These are phyloP conservation scores for Anarhynchus alexandrinus DNA, from an alignment of 2,113 vertebrate species.

Conservation along the genomic window DNA sequence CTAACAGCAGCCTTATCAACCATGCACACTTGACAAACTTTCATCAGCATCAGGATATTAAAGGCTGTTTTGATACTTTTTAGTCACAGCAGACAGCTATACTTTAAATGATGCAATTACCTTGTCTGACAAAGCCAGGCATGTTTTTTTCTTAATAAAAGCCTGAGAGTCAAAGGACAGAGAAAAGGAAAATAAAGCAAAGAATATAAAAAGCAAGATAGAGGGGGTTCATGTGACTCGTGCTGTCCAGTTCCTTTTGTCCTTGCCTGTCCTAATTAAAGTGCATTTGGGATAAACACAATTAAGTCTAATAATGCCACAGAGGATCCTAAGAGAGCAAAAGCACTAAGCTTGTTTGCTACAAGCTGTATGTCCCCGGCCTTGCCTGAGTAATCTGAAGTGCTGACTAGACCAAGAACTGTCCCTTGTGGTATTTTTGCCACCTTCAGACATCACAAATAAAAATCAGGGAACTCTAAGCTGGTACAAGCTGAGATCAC, in stretches of 20 bases:
- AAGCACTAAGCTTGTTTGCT: not conserved
- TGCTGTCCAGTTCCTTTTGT: not conserved
- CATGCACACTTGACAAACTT: not conserved
- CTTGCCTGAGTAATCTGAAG: not conserved
- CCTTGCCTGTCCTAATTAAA: not conserved
- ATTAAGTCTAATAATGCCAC: not conserved
- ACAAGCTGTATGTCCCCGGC: not conserved
- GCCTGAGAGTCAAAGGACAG: not conserved
- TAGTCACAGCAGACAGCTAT: conserved; percentile 4
- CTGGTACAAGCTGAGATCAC: not conserved
- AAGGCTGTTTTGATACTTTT: not conserved
- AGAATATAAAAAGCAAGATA: not conserved
- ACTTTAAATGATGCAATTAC: conserved; percentile 27
- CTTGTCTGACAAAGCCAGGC: conserved; percentile 13
- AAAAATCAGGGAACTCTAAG: not conserved
- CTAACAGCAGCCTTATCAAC: not conserved
- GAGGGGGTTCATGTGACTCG: not conserved
- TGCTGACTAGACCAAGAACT: not conserved
- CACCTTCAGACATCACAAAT: not conserved
- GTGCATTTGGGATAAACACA: conserved; percentile 10
- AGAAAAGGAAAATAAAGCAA: not conserved
- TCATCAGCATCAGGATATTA: not conserved
- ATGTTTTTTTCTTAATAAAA: not conserved
- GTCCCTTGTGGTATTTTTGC: not conserved
- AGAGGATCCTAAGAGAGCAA: not conserved